These are phyloP conservation scores for Zygogramma bicolorata DNA, from an alignment of 2,888 invertebrate genomes.

Conservation along the genomic window DNA sequence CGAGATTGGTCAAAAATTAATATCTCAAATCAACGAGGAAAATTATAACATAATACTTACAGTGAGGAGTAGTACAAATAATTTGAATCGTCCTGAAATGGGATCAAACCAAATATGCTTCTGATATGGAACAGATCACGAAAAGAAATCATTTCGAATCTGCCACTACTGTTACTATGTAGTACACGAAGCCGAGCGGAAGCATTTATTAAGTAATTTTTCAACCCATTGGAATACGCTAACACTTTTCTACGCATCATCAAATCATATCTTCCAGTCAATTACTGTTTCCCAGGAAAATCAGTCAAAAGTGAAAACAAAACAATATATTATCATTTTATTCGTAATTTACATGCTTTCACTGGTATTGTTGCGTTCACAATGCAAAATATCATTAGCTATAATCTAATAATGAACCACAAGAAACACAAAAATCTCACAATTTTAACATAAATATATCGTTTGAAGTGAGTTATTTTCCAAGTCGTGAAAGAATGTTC, in stretches of 20 bases:
- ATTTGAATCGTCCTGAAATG: too few relatives aligned
- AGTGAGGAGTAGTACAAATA: too few relatives aligned
- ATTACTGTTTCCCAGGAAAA: constrained; percentile 8
- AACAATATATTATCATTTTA: neutral
- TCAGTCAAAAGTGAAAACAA: constrained; percentile 22
- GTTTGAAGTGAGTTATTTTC: constrained; percentile 18
- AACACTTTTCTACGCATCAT: neutral
- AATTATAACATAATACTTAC: too few relatives aligned
- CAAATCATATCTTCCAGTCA: neutral
- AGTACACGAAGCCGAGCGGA: too few relatives aligned
- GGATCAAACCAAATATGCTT: too few relatives aligned
- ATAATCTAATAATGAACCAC: constrained; percentile 18
- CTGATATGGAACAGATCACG: too few relatives aligned
- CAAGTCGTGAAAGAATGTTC: constrained; percentile 12
- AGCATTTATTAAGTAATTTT: too few relatives aligned
- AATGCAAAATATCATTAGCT: constrained; percentile 18
- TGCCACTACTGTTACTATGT: too few relatives aligned
- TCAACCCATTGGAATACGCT: too few relatives aligned
- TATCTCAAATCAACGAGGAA: too few relatives aligned
- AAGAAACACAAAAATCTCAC: constrained; percentile 21
- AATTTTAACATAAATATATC: constrained; percentile 10
- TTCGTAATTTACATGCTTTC: constrained; percentile 17
- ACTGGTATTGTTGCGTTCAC: constrained; percentile 21
- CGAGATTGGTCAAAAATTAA: too few relatives aligned
- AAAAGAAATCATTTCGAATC: too few relatives aligned